These are phyloP conservation scores for Anthrax anthrax DNA, from an alignment of 2,888 invertebrate genomes.

Conservation along the genomic window DNA sequence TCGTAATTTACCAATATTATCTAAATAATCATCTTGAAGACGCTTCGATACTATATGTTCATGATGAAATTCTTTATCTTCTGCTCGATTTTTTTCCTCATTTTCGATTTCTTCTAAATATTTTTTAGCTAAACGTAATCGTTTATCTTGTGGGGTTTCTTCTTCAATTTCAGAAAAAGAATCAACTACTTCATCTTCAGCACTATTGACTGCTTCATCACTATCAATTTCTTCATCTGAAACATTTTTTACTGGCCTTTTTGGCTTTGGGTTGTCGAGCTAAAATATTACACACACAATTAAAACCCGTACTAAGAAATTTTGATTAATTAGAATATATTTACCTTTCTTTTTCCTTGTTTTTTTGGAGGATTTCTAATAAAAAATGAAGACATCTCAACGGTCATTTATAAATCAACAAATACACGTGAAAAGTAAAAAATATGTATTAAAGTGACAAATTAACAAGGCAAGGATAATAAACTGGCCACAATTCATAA, in stretches of 20 bases:
- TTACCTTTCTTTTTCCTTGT: constrained; percentile 40
- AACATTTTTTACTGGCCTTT: constrained; percentile 25
- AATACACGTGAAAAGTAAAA: constrained; percentile 1
- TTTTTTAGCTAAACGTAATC: constrained; percentile 74
- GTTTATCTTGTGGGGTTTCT: constrained; percentile 83
- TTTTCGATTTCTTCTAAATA: constrained; percentile 76
- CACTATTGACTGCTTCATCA: constrained; percentile 46
- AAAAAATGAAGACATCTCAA: constrained; percentile 41
- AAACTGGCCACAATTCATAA: too few relatives aligned
- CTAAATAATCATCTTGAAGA: constrained; percentile 71
- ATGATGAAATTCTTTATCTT: constrained; percentile 42
- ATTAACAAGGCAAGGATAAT: too few relatives aligned
- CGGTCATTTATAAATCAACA: background rate
- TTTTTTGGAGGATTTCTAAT: constrained; percentile 43
- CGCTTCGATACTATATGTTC: constrained; percentile 44
- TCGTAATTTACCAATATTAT: constrained; percentile 68
- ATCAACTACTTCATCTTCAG: constrained; percentile 24
- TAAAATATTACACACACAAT: background rate
- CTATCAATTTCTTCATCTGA: constrained; percentile 51
- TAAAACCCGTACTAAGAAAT: background rate
- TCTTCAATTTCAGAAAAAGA: constrained; percentile 23
- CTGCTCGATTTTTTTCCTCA: constrained; percentile 57
- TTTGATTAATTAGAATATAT: too few relatives aligned
- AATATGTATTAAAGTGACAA: too few relatives aligned
- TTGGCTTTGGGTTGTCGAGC: constrained; percentile 8